Evolutionary conservation across 2,113 vertebrate species (phyloP).

Genomic region (Balaeniceps rex): DNA sequence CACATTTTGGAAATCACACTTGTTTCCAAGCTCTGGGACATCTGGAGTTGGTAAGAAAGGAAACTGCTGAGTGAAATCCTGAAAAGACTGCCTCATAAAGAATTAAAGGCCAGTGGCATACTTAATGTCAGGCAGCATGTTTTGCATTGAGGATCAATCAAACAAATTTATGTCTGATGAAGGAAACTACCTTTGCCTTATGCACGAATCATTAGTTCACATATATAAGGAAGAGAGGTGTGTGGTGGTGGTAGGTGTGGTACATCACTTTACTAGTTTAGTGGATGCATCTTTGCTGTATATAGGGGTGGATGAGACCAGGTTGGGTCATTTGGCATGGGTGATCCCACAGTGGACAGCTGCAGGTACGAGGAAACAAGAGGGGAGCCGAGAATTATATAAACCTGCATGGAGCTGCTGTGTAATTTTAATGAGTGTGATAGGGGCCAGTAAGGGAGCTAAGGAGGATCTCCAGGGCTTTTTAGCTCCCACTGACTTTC

Average conservation of each 20-base stretch:
- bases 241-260: background rate
- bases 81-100: background rate
- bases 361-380: background rate
- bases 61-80: background rate
- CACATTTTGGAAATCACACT: background rate
- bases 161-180: background rate
- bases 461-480: background rate
- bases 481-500: background rate
- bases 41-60: background rate
- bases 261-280: accelerated
- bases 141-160: background rate
- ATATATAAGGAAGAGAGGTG: background rate
- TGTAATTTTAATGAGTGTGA: background rate
- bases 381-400: background rate
- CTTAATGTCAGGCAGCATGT: background rate
- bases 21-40: background rate
- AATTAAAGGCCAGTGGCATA: background rate
- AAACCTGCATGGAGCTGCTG: background rate
- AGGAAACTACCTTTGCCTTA: background rate
- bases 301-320: background rate
- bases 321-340: background rate
- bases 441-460: background rate
- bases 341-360: background rate
- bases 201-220: background rate
- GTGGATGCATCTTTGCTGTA: background rate